Evolutionary conservation across 2,797 vertebrate genomes (phyloP).

Genomic region (Spatula clypeata): DNA sequence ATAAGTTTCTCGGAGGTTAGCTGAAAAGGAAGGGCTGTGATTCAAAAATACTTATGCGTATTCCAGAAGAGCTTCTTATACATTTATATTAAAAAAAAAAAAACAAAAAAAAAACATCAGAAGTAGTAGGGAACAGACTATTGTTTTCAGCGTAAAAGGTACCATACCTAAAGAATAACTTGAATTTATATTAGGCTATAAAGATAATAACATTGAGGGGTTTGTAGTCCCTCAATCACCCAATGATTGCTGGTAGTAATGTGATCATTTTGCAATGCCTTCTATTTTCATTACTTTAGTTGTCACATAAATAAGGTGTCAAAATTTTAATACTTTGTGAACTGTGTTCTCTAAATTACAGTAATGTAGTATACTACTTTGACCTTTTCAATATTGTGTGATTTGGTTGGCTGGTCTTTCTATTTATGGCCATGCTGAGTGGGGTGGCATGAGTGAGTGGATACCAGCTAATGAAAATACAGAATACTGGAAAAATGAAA

Average conservation of each 20-base stretch:
- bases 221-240: conserved; percentile 12
- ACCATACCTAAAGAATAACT: background rate
- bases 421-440: conserved; percentile 79
- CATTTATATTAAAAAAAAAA: background rate
- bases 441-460: conserved; percentile 60
- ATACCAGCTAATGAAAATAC: conserved; percentile 79
- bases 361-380: conserved; percentile 71
- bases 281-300: conserved; percentile 72
- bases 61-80: background rate
- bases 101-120: background rate
- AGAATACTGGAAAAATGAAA: conserved; percentile 70
- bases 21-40: background rate
- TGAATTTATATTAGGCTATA: conserved; percentile 22
- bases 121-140: background rate
- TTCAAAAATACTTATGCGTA: background rate
- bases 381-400: conserved; percentile 81
- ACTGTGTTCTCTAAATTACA: conserved; percentile 77
- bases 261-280: background rate
- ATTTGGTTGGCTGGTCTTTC: conserved; percentile 78
- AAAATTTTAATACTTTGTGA: conserved; percentile 74
- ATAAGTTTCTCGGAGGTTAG: background rate
- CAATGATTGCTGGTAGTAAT: conserved; percentile 24
- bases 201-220: conserved; percentile 23
- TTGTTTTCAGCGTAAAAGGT: background rate
- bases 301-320: conserved; percentile 74